Conservation (phyloP, 2,888 invertebrate species). For the Lacanobia oleracea region DNA sequence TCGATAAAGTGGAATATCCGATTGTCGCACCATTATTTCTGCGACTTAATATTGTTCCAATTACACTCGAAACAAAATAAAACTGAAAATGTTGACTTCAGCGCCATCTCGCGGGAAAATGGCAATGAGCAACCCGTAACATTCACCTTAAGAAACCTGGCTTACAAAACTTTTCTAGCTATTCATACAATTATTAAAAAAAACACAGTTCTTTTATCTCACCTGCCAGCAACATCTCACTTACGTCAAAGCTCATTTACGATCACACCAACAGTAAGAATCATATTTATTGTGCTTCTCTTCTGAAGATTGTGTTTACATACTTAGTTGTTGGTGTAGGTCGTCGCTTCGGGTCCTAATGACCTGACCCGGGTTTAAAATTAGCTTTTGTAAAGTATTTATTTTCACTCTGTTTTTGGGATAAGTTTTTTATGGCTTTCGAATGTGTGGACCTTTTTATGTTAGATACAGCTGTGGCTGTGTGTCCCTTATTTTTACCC, state of each 20-base stretch:
- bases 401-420: constrained; percentile 9
- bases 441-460: not conserved
- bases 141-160: no score
- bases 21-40: no score
- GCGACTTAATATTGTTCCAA: no score
- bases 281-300: constrained; percentile 34
- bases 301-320: constrained; percentile 6
- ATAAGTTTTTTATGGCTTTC: constrained; percentile 9
- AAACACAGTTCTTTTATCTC: constrained; percentile 4
- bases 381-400: constrained; percentile 15
- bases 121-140: no score
- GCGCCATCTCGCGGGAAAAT: no score
- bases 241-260: constrained; percentile 45
- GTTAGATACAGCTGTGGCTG: not conserved
- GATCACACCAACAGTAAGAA: constrained; percentile 30
- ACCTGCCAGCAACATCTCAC: not conserved
- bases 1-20: no score
- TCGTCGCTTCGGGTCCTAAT: constrained; percentile 37
- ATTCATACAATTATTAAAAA: no score
- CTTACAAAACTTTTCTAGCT: no score
- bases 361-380: constrained; percentile 23
- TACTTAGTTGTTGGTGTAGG: constrained; percentile 51
- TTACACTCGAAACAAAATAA: no score
- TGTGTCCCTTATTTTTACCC: not conserved
- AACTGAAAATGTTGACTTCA: no score